phyloP scores from a whole-genome alignment of 2,113 vertebrate genomes.

The Chinchilla lanigera region DNA sequence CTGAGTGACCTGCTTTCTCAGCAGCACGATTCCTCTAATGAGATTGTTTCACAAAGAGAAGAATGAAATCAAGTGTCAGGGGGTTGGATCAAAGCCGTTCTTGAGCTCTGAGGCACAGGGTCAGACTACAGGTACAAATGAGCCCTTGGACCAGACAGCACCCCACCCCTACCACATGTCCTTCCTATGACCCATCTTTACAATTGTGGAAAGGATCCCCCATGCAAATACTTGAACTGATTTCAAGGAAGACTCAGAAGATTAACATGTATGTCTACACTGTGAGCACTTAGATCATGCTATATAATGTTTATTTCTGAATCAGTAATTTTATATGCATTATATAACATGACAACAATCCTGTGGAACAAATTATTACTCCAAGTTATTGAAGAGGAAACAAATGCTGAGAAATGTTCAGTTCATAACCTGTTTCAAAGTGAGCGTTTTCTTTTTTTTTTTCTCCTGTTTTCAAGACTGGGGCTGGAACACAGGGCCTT shows the following conservation, averaged over 20 bases:
- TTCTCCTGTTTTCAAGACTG: neutral
- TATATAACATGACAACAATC: neutral
- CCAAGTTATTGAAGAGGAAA: constrained; percentile 11
- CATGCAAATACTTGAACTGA: constrained; percentile 38
- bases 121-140: constrained; percentile 66
- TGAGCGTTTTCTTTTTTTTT: neutral
- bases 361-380: neutral
- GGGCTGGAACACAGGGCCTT: neutral
- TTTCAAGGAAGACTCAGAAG: neutral
- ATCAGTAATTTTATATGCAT: neutral
- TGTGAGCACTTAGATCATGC: neutral
- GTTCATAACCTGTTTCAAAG: neutral
- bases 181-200: neutral
- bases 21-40: constrained; percentile 78
- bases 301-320: neutral
- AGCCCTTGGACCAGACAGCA: constrained; percentile 17
- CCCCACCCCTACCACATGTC: neutral
- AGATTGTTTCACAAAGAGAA: constrained; percentile 81
- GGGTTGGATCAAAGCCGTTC: constrained; percentile 69
- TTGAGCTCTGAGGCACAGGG: constrained; percentile 60
- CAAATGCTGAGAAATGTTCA: constrained; percentile 10
- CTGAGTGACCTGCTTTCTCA: constrained; percentile 81
- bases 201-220: neutral
- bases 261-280: neutral
- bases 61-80: constrained; percentile 73